Evolutionary conservation across 2,113 vertebrate species (phyloP).

Genomic region (Paramisgurnus dabryanus): DNA sequence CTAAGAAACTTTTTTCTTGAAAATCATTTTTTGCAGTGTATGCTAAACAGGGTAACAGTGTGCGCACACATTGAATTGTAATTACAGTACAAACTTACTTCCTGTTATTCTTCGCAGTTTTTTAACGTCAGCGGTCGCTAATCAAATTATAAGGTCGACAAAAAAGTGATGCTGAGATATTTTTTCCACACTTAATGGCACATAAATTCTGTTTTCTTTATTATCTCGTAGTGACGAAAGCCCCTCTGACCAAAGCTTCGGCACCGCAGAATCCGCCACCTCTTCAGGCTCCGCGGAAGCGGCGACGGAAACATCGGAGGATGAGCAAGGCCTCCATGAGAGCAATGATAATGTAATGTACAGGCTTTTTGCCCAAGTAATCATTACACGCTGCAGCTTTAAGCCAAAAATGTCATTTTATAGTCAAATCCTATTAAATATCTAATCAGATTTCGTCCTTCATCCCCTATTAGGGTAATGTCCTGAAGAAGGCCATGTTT

Average conservation of each 20-base stretch:
- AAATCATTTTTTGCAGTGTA: too few relatives aligned
- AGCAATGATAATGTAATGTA: slow-evolving; percentile 74
- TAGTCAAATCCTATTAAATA: slow-evolving; percentile 10
- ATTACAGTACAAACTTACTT: slow-evolving; percentile 54
- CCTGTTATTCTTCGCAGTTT: slow-evolving; percentile 64
- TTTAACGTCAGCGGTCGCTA: slow-evolving; percentile 9
- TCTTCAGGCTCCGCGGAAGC: slow-evolving; percentile 61
- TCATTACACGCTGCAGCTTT: background rate
- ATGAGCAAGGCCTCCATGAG: slow-evolving; percentile 76
- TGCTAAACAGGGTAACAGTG: background rate
- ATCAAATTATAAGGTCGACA: slow-evolving; percentile 32
- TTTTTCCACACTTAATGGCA: background rate
- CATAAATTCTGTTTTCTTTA: slow-evolving; percentile 18
- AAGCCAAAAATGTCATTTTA: background rate
- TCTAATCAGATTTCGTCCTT: slow-evolving; percentile 26
- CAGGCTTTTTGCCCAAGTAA: too few relatives aligned
- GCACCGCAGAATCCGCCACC: slow-evolving; percentile 57
- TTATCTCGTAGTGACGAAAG: slow-evolving; percentile 43
- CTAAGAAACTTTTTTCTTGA: too few relatives aligned
- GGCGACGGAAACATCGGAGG: slow-evolving; percentile 66
- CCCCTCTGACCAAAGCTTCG: slow-evolving; percentile 17
- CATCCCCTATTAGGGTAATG: slow-evolving; percentile 48
- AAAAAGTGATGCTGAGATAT: background rate
- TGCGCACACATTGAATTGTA: slow-evolving; percentile 25
- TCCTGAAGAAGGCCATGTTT: slow-evolving; percentile 40